Evolutionary conservation across 1,140 invertebrate genomes (phyloP).

Genomic region (Tetragnatha versicolor): DNA sequence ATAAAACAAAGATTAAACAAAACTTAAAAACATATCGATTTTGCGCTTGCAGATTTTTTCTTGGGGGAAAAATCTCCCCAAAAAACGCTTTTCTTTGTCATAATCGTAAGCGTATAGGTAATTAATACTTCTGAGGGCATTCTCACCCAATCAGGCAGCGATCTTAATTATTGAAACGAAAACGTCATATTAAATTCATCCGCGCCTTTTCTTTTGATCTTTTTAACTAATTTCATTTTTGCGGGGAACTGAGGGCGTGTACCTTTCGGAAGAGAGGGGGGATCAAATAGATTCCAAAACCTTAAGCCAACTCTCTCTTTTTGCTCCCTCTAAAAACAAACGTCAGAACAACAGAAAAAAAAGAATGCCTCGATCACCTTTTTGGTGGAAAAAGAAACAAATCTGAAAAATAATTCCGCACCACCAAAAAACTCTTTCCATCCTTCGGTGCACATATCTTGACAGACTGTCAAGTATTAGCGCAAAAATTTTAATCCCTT

Average conservation of each 20-base stretch:
- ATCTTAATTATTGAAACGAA: no score
- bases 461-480: constrained; percentile 42
- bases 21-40: no score
- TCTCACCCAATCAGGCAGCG: no score
- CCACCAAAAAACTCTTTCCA: constrained; percentile 10
- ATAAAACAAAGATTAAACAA: no score
- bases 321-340: constrained; percentile 15
- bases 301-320: constrained; percentile 21
- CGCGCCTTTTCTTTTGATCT: constrained; percentile 16
- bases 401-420: constrained; percentile 6
- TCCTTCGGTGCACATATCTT: not conserved
- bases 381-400: not conserved
- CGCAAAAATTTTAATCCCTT: constrained; percentile 44
- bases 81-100: no score
- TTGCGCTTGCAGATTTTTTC: no score
- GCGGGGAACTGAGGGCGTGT: not conserved
- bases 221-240: constrained; percentile 4
- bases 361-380: not conserved
- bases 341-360: not conserved
- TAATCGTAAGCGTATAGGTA: no score
- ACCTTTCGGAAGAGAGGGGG: no score
- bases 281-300: constrained; percentile 16
- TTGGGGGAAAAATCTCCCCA: no score
- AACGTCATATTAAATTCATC: constrained; percentile 22
- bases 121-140: no score